Evolutionary conservation across 53 echinoderm and acorn worm genomes (phyloP), one percentile per base, ranked within the genome.

Genomic region (Glandiceps talaboti): DNA sequence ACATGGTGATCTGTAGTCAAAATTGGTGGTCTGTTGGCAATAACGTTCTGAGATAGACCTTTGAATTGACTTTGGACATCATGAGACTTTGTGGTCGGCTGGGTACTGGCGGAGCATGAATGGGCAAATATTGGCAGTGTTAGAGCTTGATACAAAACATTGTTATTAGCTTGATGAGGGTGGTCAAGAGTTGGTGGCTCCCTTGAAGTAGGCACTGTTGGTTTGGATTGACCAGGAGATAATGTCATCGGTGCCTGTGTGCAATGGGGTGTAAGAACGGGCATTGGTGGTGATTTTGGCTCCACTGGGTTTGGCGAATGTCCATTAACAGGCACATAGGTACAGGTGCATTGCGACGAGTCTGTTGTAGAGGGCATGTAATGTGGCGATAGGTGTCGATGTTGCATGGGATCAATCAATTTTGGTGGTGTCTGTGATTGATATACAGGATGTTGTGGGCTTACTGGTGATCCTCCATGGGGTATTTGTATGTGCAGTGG

Each of bases 201-300:
- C 0, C 31, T 29, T 29, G 25, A 30, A 45, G 20, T 6, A 45
- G 64, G 64, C 64, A 45, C 64, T 45, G 64, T 45, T 45, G 64
- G 64, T 45, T 45, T 45, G 20, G 64, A 20, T 20, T 45, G 64
- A 45, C 64, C 20, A 20, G 64, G 64, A 45, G 64, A 45, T 20
- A 45, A 45, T 12, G 64, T 45, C 64, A 45, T 20, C 6, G 64
- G 64, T 12, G 32, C 32, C 79, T 1, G 79, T 10, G 27, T 78
- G 32, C 27, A 31, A 33, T 88, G 88, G 27, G 88, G 88, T 26
- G 85, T 85, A 27, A 88, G 82, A 29, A 88, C 88, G 10, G 88
- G 88, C 88, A 88, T 88, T 20, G 88, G 84, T 30, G 88, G 88
- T 10, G 88, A 88, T 27, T 81, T 81, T 1, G 80, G 77, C 14